Conservation (phyloP, 2,888 invertebrate species). For the Anorthoa munda region DNA sequence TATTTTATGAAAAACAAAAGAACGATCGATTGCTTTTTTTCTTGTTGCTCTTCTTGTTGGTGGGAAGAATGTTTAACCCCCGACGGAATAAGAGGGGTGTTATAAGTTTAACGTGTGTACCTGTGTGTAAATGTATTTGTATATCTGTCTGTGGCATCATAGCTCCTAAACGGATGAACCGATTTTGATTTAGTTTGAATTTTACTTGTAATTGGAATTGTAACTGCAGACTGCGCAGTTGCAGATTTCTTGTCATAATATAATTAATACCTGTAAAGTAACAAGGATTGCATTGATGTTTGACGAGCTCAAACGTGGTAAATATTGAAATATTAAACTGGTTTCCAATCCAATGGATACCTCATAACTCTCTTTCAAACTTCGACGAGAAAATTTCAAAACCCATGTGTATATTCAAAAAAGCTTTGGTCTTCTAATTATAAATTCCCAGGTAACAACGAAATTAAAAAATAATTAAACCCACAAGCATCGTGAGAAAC, state of each 20-base stretch:
- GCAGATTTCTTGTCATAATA: neutral
- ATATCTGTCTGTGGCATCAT: no score
- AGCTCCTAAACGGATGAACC: no score
- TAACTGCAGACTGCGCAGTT: neutral
- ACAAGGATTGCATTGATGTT: neutral
- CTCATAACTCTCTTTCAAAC: neutral
- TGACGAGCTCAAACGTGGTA: neutral
- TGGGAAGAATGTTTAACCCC: neutral
- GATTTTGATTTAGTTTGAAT: no score
- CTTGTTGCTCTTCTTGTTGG: neutral
- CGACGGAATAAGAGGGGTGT: no score
- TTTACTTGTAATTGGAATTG: neutral
- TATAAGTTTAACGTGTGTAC: no score
- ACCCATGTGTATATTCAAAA: neutral
- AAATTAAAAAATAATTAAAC: constrained; percentile 29
- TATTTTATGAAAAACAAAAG: constrained; percentile 7
- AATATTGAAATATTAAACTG: neutral
- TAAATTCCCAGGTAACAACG: neutral
- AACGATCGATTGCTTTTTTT: neutral
- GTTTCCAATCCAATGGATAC: no score
- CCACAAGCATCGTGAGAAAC: neutral
- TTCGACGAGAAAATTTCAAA: neutral
- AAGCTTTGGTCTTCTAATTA: constrained; percentile 4
- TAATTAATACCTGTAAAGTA: neutral
- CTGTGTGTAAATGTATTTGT: no score